Conservation (phyloP, 1,140 invertebrate genomes). For the Macrobrachium nipponense region DNA sequence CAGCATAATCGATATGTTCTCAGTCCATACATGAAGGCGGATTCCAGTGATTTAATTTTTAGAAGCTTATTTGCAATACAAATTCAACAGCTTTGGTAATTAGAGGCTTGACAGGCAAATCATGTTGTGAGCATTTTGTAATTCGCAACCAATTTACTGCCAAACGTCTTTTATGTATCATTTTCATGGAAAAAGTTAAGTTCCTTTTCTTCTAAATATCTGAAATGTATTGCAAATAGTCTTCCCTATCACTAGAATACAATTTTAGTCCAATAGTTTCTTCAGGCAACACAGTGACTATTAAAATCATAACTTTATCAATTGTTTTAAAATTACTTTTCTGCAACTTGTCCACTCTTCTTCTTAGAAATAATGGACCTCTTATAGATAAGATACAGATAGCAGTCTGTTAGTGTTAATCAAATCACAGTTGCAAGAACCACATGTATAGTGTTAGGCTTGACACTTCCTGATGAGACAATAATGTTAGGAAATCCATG, state of each 20-base stretch:
- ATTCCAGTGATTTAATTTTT: neutral
- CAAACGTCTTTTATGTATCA: too few species aligned
- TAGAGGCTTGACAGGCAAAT: neutral
- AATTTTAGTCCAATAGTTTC: conserved; percentile 4
- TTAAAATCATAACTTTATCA: neutral
- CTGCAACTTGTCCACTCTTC: too few species aligned
- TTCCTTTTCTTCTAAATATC: too few species aligned
- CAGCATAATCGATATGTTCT: conserved; percentile 48
- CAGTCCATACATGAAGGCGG: conserved; percentile 41
- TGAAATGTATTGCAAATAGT: too few species aligned
- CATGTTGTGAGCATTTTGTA: neutral
- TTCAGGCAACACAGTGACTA: neutral
- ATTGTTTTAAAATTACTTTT: too few species aligned
- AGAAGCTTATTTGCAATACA: too few species aligned
- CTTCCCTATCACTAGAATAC: conserved; percentile 10
- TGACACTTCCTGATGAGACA: neutral
- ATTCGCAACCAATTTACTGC: too few species aligned
- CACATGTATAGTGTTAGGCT: conserved; percentile 16
- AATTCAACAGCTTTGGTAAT: too few species aligned
- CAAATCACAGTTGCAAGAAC: conserved; percentile 31
- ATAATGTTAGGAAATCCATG: conserved; percentile 9
- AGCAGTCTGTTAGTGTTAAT: conserved; percentile 2
- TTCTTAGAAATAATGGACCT: neutral
- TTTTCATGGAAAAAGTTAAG: too few species aligned
- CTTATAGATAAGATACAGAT: neutral